Evolutionary conservation across 2,113 vertebrate species (phyloP), one percentile per base, ranked within the genome.

Genomic region (Pseudorhombus dupliciocellatus): DNA sequence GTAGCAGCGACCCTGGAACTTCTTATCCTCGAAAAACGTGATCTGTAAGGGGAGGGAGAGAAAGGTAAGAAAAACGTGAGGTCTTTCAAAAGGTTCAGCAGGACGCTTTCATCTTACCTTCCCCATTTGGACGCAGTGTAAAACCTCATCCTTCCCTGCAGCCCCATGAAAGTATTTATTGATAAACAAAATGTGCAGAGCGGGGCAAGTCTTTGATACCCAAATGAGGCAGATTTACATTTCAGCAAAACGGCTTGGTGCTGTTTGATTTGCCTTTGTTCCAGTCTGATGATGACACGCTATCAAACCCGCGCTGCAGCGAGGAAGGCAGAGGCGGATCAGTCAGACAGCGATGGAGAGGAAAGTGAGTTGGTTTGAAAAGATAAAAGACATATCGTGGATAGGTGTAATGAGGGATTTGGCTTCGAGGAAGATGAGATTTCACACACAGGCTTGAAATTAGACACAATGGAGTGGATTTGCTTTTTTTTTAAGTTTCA

Each of bases 1-100:
- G 67, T 92, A 92, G 75, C 90, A 91, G 81, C 88, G 90, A n/a
- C 92, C 93, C 71, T 91, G 90, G 79, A 93, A 92, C 42, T 92
- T 90, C 65, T 87, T 92, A 55, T 93, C 92, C 75, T 94, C 90
- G 0, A 71, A 92, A 65, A 94, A 93, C 22, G 80, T 93, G 25
- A 94, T 91, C 92, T 93, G 76, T 18, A n/a, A n/a, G n/a, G n/a
- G n/a, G n/a, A n/a, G n/a, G 18, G n/a, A 66, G 20, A 2, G 66
- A 4, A 70, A 62, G 31, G 48, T 42, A 21, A 46, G 51, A 66
- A 34, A 66, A 34, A 14, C 4, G 11, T 25, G 9, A 26, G 20
- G 11, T 42, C 16, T 65, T 51, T 56, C 46, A 70, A 53, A 22
- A n/a, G n/a, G 1, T 26, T 37, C 16, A 24, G 16, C 5, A 0